Conservation (phyloP, 1,140 invertebrate genomes). For the Drosophila littoralis region DNA sequence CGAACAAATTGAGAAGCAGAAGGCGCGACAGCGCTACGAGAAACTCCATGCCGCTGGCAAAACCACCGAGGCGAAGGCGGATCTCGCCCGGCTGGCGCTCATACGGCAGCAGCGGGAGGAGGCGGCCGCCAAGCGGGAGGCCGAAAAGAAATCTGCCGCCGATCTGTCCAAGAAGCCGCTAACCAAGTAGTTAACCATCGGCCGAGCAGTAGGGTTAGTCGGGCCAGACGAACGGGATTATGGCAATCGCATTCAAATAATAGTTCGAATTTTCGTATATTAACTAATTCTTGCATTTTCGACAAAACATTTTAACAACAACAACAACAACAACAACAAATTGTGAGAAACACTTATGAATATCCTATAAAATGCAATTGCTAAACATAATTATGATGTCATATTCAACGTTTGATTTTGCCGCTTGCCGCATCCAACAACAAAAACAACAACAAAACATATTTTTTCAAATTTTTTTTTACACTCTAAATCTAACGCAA, state of each 20-base stretch:
- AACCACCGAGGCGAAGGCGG: constrained; percentile 97
- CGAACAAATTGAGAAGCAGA: constrained; percentile 96
- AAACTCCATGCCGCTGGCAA: constrained; percentile 97
- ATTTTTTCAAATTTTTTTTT: constrained; percentile 26
- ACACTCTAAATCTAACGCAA: constrained; percentile 38
- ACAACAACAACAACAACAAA: not conserved
- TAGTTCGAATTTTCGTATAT: constrained; percentile 19
- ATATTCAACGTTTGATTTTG: constrained; percentile 6
- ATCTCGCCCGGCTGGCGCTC: constrained; percentile 95
- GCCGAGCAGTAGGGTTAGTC: too few relatives aligned
- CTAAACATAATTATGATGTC: constrained; percentile 8
- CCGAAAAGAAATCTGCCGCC: constrained; percentile 89
- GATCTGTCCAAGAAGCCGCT: constrained; percentile 51
- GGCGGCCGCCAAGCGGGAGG: constrained; percentile 94
- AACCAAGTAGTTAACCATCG: constrained; percentile 40
- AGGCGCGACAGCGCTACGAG: constrained; percentile 94
- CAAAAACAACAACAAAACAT: not conserved
- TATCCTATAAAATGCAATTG: constrained; percentile 23
- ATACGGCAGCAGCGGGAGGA: constrained; percentile 97
- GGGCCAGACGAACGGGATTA: constrained; percentile 12
- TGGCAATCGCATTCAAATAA: constrained; percentile 60
- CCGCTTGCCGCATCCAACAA: not conserved
- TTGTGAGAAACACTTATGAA: constrained; percentile 5
- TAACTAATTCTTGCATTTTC: constrained; percentile 13
- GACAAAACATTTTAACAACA: constrained; percentile 1